A percentile compares a stretch with the other conserved stretches of the same genome.
phyloP scores from a whole-genome alignment of 2,888 invertebrate genomes.

The Dione juno region DNA sequence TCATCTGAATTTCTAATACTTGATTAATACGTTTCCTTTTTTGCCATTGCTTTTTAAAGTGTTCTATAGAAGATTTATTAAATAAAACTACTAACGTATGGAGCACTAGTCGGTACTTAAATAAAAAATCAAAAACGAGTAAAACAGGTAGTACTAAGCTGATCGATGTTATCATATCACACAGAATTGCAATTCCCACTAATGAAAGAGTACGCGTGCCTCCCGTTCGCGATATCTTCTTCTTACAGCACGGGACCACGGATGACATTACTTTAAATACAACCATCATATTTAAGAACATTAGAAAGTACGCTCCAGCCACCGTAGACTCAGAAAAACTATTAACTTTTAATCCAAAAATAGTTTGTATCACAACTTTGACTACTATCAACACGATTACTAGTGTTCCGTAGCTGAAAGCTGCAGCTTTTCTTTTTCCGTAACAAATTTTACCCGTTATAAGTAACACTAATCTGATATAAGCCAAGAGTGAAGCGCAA shows the following conservation, averaged over 20 bases:
- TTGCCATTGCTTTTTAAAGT: conserved; percentile 38
- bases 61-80: conserved; percentile 44
- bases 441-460: conserved; percentile 42
- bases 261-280: conserved; percentile 36
- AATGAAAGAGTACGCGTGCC: conserved; percentile 27
- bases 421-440: conserved; percentile 41
- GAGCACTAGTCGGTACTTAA: conserved; percentile 37
- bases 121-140: neutral
- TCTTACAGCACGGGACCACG: conserved; percentile 35
- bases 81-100: conserved; percentile 42
- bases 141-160: neutral
- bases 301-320: conserved; percentile 32
- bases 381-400: conserved; percentile 25
- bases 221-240: conserved; percentile 25
- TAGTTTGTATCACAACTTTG: conserved; percentile 23
- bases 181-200: conserved; percentile 41
- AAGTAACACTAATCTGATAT: conserved; percentile 43
- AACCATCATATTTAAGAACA: conserved; percentile 38
- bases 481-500: conserved; percentile 44
- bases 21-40: conserved; percentile 22
- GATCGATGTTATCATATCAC: conserved; percentile 37
- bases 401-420: conserved; percentile 35
- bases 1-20: neutral
- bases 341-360: conserved; percentile 5
- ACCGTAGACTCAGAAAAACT: neutral